These are phyloP conservation scores for Scylla paramamosain DNA, from an alignment of 1,140 invertebrate species.

Conservation along the genomic window DNA sequence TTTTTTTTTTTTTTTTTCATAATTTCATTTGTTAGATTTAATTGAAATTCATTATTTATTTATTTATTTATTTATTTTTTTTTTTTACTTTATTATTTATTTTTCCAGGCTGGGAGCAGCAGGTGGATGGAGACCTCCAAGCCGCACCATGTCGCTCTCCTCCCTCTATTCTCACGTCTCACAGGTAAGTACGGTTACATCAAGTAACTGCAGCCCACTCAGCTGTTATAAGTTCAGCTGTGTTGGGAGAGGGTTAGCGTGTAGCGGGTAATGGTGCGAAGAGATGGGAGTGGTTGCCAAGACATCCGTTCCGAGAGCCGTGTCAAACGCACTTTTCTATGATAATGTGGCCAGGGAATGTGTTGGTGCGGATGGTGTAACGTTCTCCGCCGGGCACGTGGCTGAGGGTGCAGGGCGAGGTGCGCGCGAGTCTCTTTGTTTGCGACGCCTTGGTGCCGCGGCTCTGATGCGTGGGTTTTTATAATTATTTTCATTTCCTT, in stretches of 20 bases:
- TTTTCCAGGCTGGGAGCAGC: background rate
- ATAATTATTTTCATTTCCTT: background rate
- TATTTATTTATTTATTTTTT: background rate
- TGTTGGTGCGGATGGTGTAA: background rate
- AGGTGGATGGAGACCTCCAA: constrained; percentile 24
- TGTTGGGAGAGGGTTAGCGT: background rate
- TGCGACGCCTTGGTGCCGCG: background rate
- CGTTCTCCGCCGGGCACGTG: background rate
- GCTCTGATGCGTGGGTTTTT: background rate
- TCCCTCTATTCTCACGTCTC: constrained; percentile 36
- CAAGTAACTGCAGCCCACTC: background rate
- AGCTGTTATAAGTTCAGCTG: background rate
- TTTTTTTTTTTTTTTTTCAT: no score
- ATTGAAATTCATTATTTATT: no score
- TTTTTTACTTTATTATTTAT: background rate
- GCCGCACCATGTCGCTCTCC: constrained; percentile 33
- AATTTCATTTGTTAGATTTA: no score
- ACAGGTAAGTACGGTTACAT: background rate
- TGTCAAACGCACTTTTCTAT: constrained; percentile 12
- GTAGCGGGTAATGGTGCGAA: background rate
- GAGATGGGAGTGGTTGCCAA: background rate
- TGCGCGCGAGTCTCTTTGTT: background rate
- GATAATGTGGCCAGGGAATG: constrained; percentile 11
- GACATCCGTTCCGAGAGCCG: background rate
- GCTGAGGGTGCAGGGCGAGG: background rate